These are phyloP conservation scores for Entomobrya proxima DNA, from an alignment of 2,888 invertebrate genomes.

Conservation along the genomic window DNA sequence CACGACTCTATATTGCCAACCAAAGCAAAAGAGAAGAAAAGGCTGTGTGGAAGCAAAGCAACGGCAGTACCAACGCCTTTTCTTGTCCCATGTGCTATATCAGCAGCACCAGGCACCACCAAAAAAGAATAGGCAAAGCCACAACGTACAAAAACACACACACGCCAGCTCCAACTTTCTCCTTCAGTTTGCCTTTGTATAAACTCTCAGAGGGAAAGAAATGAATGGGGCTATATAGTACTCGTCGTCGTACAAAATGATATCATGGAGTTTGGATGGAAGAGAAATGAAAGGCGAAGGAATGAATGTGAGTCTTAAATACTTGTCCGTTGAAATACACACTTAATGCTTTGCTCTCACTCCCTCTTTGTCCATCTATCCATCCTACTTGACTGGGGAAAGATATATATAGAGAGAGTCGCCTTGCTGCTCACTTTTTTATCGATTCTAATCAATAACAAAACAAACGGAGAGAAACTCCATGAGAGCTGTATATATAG, in stretches of 20 bases:
- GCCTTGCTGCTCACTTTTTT: constrained; percentile 15
- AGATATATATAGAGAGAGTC: neutral
- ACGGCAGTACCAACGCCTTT: constrained; percentile 19
- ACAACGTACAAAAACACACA: neutral
- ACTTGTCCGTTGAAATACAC: neutral
- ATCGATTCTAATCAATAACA: constrained; percentile 51
- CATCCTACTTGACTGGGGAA: neutral
- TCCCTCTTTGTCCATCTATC: neutral
- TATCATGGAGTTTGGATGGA: neutral
- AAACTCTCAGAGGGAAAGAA: neutral
- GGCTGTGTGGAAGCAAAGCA: neutral
- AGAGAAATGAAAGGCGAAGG: neutral
- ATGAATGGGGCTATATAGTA: neutral
- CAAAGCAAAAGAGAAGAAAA: neutral
- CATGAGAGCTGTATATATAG: neutral
- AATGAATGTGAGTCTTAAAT: constrained; percentile 19
- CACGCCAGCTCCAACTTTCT: neutral
- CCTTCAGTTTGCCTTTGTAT: neutral
- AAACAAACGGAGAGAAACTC: neutral
- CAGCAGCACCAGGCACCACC: neutral
- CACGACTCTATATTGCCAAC: neutral
- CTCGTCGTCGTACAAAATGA: too few species aligned
- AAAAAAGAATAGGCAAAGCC: neutral
- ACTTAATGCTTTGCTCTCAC: neutral
- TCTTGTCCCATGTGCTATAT: constrained; percentile 24